Evolutionary conservation across 1,140 invertebrate species (phyloP).

Genomic region (Calycopis cecrops): DNA sequence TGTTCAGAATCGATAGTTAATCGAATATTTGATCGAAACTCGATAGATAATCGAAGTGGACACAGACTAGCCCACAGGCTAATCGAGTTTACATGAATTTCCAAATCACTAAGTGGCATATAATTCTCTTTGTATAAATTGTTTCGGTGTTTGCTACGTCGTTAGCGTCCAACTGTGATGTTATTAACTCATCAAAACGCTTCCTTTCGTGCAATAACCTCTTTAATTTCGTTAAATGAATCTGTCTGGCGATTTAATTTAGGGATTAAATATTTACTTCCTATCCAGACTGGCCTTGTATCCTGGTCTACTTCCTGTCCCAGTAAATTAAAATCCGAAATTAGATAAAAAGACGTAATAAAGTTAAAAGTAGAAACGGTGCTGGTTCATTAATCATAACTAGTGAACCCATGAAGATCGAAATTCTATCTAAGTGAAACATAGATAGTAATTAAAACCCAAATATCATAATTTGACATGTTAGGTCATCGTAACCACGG

Average conservation of each 20-base stretch:
- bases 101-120: constrained; percentile 11
- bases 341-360: no score
- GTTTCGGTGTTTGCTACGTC: constrained; percentile 3
- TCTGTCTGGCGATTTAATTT: constrained; percentile 4
- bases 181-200: constrained; percentile 2
- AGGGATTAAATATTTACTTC: not conserved
- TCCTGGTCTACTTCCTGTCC: no score
- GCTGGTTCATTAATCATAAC: no score
- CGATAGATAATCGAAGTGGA: not conserved
- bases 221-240: not conserved
- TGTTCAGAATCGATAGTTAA: no score
- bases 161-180: not conserved
- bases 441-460: no score
- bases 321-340: no score
- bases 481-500: no score
- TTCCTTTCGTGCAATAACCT: constrained; percentile 5
- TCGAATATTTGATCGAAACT: no score
- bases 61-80: constrained; percentile 16
- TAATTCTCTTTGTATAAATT: constrained; percentile 19
- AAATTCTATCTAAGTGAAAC: no score
- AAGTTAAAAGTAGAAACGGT: no score
- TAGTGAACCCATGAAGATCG: no score
- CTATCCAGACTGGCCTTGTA: not conserved
- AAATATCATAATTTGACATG: no score
- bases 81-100: constrained; percentile 12